Base-by-base conservation (phyloP, 2,113 vertebrate species). In the Athene noctua region DNA sequence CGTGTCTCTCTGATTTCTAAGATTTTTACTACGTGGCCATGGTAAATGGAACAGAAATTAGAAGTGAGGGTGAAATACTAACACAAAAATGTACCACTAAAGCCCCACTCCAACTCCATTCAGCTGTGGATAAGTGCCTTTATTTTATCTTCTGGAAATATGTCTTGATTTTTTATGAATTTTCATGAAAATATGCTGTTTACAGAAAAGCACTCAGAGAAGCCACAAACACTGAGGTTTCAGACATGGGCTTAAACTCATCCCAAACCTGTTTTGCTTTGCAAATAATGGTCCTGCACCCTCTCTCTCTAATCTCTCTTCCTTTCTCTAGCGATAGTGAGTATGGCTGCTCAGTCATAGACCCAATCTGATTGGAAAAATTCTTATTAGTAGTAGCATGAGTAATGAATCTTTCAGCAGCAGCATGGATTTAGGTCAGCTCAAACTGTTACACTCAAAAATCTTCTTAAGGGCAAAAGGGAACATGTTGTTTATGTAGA, bases 161-260 rank as follows among this genome's bases (percentile, higher is more conserved):
- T 10, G 8, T 20, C 27, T 46, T 91, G 23, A 49, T 2, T 11
- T 85, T 59, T 34, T 23, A 68, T 36, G 23, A 59, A 51, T 78
- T 80, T 89, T 68, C 7, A 27, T 61, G 4, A 80, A 90, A 90
- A 81, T 42, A 38, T 7, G 11, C 8, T 61, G 2, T 55, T 58
- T 25, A 44, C 4, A 2, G 71, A 54, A 89, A 58, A 44, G 2
- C 5, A 19, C 13, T 51, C 1, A 0, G 20, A 51, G 25, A 81
- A 77, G 3, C 8, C 38, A 71, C 19, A 70, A 70, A 57, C 34
- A 42, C 26, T 23, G 34, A 86, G 4, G 15, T 66, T 75, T 91
- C 34, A 75, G 40, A 58, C 0, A 0, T 29, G 6, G 15, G 5
- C 6, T 65, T 73, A 40, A 85, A 16, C 25, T 65, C 5, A 38